Evolutionary conservation across 2,888 invertebrate genomes (phyloP), one percentile per base, ranked within the genome.

Genomic region (Andrena haemorrhoa): DNA sequence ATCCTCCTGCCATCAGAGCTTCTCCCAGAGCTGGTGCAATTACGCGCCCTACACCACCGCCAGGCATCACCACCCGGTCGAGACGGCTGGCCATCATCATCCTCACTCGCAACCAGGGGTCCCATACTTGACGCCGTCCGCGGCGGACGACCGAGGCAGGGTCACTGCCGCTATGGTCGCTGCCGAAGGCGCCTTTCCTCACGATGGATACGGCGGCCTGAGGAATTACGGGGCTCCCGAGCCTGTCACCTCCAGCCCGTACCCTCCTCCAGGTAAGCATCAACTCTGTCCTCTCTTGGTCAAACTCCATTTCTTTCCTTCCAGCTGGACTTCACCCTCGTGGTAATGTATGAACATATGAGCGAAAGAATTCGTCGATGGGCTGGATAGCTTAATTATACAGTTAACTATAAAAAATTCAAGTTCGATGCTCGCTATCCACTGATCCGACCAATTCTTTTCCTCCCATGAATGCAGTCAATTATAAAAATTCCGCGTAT

Each of bases 181-280:
- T 58, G 94, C 95, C 56, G 95, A 95, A 83, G 95, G 96, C 84
- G 95, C 95, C 90, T 97, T 97, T 94, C 95, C 96, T 53, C 97
- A 97, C 94, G 97, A 97, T 88, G 95, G 96, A 75, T 97, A 97
- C 92, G 92, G 93, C 2, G 96, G 96, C 72, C 95, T 97, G 75
- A 95, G 97, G 91, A 97, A 96, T 94, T 97, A 97, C 94, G 95
- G 95, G 49, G 96, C 95, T 72, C 96, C 96, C 2, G 97, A 97
- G 93, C 95, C 96, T 63, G 97, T 97, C 86, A 96, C 96, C 89
- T 96, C 96, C 90, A 96, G 96, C 79, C 97, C 97, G 58, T 97
- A 97, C 91, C 96, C 97, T 92, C 96, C 97, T 92, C 96, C 97
- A 95, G 97, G 97, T 96, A 96, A 95, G 92, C 95, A 95, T 93